A percentile compares a stretch with the other conserved stretches of the same genome.
phyloP scores from a whole-genome alignment of 2,888 invertebrate species.

The Merodon equestris region DNA sequence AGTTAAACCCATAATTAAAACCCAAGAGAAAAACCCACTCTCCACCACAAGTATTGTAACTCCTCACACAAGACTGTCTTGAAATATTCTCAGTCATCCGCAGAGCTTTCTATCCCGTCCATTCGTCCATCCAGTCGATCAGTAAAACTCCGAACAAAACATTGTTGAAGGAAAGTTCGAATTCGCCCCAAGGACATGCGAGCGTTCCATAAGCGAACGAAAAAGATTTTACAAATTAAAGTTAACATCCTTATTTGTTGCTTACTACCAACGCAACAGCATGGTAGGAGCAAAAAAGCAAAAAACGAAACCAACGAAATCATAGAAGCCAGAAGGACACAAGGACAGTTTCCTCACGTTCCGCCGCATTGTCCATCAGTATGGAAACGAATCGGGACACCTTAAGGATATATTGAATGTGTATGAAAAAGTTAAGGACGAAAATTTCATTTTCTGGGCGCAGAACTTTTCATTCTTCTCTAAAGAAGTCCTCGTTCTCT shows the following conservation, averaged over 20 bases:
- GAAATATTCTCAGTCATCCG: slow-evolving; percentile 28
- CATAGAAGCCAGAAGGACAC: slow-evolving; percentile 26
- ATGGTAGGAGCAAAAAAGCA: background rate
- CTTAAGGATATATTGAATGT: slow-evolving; percentile 9
- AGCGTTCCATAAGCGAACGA: too few relatives aligned
- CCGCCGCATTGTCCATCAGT: slow-evolving; percentile 61
- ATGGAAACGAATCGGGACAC: slow-evolving; percentile 56
- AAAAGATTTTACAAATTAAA: slow-evolving; percentile 54
- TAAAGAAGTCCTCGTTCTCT: slow-evolving; percentile 22
- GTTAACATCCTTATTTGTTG: slow-evolving; percentile 61
- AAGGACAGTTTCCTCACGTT: background rate
- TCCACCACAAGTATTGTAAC: background rate
- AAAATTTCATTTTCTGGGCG: slow-evolving; percentile 58
- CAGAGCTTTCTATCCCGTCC: background rate
- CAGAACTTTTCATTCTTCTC: slow-evolving; percentile 59
- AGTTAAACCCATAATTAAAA: slow-evolving; percentile 61
- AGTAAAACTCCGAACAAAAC: slow-evolving; percentile 48
- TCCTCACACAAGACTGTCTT: slow-evolving; percentile 14
- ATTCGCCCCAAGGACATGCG: too few relatives aligned
- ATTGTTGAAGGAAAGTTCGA: slow-evolving; percentile 36
- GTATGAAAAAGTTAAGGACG: background rate
- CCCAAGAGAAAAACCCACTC: slow-evolving; percentile 29
- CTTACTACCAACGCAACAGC: too few relatives aligned
- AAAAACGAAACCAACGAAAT: background rate
- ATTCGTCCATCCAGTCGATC: slow-evolving; percentile 26